phyloP scores from a whole-genome alignment of 1,140 invertebrate genomes.

The Nephila pilipes region DNA sequence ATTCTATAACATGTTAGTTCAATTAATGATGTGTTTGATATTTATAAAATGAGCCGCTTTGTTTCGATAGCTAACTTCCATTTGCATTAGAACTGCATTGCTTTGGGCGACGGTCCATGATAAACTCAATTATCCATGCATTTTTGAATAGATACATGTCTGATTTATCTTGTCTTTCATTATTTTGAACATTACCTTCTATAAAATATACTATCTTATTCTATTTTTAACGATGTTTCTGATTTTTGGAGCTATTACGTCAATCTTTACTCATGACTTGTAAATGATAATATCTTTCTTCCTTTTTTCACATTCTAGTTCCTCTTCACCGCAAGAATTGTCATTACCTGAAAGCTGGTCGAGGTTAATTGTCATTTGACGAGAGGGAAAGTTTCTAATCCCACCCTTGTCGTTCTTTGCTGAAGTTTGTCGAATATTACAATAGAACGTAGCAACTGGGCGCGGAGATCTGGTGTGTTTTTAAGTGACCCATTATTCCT shows the following conservation, averaged over 20 bases:
- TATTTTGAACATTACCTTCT: too few species aligned
- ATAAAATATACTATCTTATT: background rate
- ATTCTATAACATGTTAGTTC: too few species aligned
- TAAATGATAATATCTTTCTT: background rate
- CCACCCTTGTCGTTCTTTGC: background rate
- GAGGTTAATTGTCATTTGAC: slow-evolving; percentile 38
- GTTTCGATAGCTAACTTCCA: too few species aligned
- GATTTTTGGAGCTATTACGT: background rate
- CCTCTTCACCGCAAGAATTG: slow-evolving; percentile 30
- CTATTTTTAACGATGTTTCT: slow-evolving; percentile 4
- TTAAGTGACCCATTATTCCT: slow-evolving; percentile 60
- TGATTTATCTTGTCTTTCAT: too few species aligned
- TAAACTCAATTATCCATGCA: too few species aligned
- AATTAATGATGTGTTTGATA: too few species aligned
- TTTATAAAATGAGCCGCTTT: too few species aligned
- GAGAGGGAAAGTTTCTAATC: slow-evolving; percentile 1
- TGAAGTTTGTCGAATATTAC: background rate
- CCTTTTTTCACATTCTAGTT: background rate
- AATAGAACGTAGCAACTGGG: slow-evolving; percentile 33
- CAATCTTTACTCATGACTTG: background rate
- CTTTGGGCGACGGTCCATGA: too few species aligned
- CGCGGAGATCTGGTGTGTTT: slow-evolving; percentile 33
- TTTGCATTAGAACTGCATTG: too few species aligned
- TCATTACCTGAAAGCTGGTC: slow-evolving; percentile 10
- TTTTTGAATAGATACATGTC: too few species aligned